phyloP scores from a whole-genome alignment of 2,797 vertebrate species.

The Myotis findleyi region DNA sequence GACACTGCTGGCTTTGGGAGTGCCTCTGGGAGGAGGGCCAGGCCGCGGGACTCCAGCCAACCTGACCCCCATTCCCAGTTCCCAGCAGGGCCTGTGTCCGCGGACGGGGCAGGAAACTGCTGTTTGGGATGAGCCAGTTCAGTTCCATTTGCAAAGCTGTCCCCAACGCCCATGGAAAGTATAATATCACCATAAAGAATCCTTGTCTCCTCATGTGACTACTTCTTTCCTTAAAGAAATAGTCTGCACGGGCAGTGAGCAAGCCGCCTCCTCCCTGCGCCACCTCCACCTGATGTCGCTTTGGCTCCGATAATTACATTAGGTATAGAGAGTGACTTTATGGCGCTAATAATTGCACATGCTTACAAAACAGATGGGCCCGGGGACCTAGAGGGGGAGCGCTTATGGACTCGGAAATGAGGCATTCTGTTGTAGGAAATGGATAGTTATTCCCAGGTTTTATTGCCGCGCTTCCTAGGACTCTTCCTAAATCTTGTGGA shows the following conservation, averaged over 20 bases:
- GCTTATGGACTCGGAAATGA: constrained; percentile 82
- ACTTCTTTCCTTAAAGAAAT: constrained; percentile 68
- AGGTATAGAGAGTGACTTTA: constrained; percentile 80
- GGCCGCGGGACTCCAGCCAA: not conserved
- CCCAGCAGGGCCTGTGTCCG: not conserved
- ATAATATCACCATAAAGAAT: constrained; percentile 75
- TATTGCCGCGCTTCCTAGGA: constrained; percentile 72
- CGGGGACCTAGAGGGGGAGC: constrained; percentile 54
- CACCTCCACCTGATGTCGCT: constrained; percentile 68
- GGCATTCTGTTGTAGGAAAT: constrained; percentile 80
- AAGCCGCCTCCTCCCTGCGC: not conserved
- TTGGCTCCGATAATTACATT: constrained; percentile 77
- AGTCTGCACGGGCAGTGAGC: constrained; percentile 46
- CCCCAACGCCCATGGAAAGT: constrained; percentile 60
- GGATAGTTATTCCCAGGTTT: constrained; percentile 81
- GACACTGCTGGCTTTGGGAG: not conserved
- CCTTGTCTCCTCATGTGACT: constrained; percentile 45
- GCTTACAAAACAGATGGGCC: constrained; percentile 80
- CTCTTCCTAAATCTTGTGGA: constrained; percentile 79
- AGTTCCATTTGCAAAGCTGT: constrained; percentile 66
- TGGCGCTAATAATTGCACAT: constrained; percentile 80
- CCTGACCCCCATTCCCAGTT: not conserved
- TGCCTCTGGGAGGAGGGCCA: not conserved
- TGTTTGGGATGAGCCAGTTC: constrained; percentile 63
- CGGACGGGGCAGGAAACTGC: not conserved